Conservation (phyloP, 2,888 invertebrate genomes). For the Sturmia bella region DNA sequence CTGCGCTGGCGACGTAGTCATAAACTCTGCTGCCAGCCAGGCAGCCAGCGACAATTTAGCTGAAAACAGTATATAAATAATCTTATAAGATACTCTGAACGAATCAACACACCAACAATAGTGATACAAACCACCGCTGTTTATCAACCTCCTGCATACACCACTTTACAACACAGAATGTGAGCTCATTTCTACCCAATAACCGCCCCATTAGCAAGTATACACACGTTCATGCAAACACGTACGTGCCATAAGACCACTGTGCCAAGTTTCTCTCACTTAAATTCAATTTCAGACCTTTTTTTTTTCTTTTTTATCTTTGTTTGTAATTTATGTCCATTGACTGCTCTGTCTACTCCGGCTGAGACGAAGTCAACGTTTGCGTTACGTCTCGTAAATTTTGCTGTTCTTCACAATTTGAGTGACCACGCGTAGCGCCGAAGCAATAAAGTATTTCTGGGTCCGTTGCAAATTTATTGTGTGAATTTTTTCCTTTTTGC, state of each 20-base stretch:
- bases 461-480: conserved; percentile 73
- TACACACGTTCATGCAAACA: not conserved
- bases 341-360: conserved; percentile 38
- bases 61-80: conserved; percentile 78
- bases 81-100: conserved; percentile 78
- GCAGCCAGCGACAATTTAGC: conserved; percentile 33
- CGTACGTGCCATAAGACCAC: conserved; percentile 37
- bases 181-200: conserved; percentile 18
- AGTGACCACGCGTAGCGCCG: conserved; percentile 74
- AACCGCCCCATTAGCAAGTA: conserved; percentile 23
- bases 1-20: conserved; percentile 31
- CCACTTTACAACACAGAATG: conserved; percentile 54
- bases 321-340: conserved; percentile 69
- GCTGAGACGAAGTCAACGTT: conserved; percentile 40
- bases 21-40: conserved; percentile 8
- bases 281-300: conserved; percentile 37
- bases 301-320: conserved; percentile 23
- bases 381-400: conserved; percentile 67
- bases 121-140: conserved; percentile 32
- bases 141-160: conserved; percentile 14
- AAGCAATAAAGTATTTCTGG: conserved; percentile 74
- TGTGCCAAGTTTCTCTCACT: conserved; percentile 59
- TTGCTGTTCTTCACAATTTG: conserved; percentile 65
- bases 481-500: conserved; percentile 69
- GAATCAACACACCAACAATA: conserved; percentile 45